Base-by-base conservation (phyloP, 2,113 vertebrate genomes). In the Apodemus speciosus region DNA sequence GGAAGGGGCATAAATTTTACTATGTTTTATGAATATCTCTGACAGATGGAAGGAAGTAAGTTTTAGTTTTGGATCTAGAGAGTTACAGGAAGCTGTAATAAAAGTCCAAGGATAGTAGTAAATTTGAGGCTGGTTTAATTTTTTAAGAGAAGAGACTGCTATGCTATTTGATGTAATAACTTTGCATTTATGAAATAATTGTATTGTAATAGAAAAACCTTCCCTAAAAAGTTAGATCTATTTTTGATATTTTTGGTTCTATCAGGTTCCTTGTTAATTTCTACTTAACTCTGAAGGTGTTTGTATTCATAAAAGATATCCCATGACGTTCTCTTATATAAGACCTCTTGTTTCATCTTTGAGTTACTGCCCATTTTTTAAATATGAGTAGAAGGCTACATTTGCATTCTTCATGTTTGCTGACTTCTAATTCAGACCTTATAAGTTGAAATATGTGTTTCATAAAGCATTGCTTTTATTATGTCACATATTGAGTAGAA, bases 171-270 rank as follows among this genome's bases (percentile, higher is more conserved):
- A 66, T 11, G 23, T 85, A 43, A n/a, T 89, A 73, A 68, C 16
- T 91, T 95, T 68, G 76, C 40, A 14, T 80, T 93, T 71, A 38
- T 38, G 21, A 3, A 56, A 71, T 89, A 92, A 86, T 85, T 90
- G 75, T 35, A 75, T 79, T 14, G 83, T 2, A 35, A 0, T 60
- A 86, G 75, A 30, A 90, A 18, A 94, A 20, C 56, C 85, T 94
- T 85, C 9, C 4, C 32, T 14, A 40, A n/a, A 2, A 79, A 89
- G 94, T 88, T 77, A 71, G 46, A 69, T 85, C 21, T 1, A 51
- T 58, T 72, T 93, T 94, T 94, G 58, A 66, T 21, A 72, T 94
- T 94, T n/a, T 94, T 21, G 30, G 4, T 93, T 95, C 83, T 93
- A 20, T 58, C 2, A 76, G 4, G 73, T 46, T 27, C 58, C 69